A percentile compares a stretch with the other conserved stretches of the same genome.
These are phyloP conservation scores for Megaptera novaeangliae DNA, from an alignment of 2,113 vertebrate genomes.

Conservation along the genomic window DNA sequence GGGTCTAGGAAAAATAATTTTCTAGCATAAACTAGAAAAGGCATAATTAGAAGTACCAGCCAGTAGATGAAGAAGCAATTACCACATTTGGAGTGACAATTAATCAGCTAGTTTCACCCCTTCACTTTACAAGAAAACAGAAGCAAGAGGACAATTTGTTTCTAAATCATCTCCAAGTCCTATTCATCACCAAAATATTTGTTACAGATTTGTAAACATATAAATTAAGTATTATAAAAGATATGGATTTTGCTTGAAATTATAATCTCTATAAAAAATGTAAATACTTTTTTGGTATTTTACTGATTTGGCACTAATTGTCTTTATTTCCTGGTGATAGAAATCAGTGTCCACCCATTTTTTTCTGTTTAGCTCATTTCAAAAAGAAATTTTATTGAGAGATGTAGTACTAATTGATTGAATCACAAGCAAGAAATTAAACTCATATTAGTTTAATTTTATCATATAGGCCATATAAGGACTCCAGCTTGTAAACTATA, in stretches of 20 bases:
- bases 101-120: not conserved
- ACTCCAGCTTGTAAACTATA: not conserved
- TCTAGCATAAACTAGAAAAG: not conserved
- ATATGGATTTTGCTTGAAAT: not conserved
- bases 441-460: not conserved
- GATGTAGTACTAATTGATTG: not conserved
- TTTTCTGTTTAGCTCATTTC: not conserved
- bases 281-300: not conserved
- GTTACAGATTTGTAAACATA: not conserved
- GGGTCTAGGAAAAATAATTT: not conserved
- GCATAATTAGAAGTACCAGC: not conserved
- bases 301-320: not conserved
- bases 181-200: not conserved
- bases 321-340: not conserved
- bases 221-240: not conserved
- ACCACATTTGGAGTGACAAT: not conserved
- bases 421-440: not conserved
- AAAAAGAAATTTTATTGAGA: not conserved
- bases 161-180: not conserved
- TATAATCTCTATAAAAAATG: not conserved
- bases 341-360: not conserved
- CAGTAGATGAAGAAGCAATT: not conserved
- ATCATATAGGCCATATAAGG: not conserved
- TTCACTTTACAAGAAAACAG: not conserved
- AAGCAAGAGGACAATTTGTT: not conserved